Evolutionary conservation across 2,113 vertebrate genomes (phyloP).

Genomic region (Mohoua ochrocephala): DNA sequence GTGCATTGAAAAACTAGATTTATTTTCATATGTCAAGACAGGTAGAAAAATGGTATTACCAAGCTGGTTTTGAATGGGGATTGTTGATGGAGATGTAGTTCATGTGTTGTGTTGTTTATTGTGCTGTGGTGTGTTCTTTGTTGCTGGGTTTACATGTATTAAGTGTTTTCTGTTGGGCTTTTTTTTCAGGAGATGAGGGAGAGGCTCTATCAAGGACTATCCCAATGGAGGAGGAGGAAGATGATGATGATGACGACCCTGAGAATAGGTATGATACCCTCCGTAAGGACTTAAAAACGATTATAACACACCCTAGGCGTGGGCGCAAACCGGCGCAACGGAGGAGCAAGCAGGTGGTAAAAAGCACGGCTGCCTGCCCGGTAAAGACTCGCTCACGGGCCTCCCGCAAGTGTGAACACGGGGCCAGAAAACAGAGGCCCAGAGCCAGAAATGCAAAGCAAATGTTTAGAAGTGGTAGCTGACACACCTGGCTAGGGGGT

Average conservation of each 20-base stretch:
- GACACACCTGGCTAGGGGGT: slow-evolving; percentile 67
- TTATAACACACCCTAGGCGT: slow-evolving; percentile 80
- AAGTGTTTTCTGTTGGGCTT: not conserved
- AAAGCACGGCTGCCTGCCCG: slow-evolving; percentile 69
- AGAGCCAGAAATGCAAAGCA: slow-evolving; percentile 72
- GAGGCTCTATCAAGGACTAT: slow-evolving; percentile 75
- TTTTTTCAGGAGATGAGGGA: slow-evolving; percentile 83
- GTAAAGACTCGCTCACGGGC: slow-evolving; percentile 76
- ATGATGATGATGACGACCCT: slow-evolving; percentile 90
- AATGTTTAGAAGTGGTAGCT: slow-evolving; percentile 48
- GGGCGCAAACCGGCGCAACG: slow-evolving; percentile 71
- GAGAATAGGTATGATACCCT: slow-evolving; percentile 98
- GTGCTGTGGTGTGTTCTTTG: accelerated
- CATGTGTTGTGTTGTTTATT: accelerated
- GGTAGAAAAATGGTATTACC: not conserved
- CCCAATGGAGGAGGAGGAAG: slow-evolving; percentile 82
- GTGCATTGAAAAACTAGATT: not conserved
- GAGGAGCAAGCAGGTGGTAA: slow-evolving; percentile 71
- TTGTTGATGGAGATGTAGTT: not conserved
- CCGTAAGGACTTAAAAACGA: slow-evolving; percentile 76
- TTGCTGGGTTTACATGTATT: not conserved
- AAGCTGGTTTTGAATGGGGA: not conserved
- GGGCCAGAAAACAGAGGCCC: slow-evolving; percentile 75
- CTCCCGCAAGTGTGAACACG: slow-evolving; percentile 74
- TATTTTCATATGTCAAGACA: not conserved